A percentile compares a stretch with the other conserved stretches of the same genome.
Evolutionary conservation across 1,140 invertebrate genomes (phyloP).

Genomic region (Diuraphis noxia): DNA sequence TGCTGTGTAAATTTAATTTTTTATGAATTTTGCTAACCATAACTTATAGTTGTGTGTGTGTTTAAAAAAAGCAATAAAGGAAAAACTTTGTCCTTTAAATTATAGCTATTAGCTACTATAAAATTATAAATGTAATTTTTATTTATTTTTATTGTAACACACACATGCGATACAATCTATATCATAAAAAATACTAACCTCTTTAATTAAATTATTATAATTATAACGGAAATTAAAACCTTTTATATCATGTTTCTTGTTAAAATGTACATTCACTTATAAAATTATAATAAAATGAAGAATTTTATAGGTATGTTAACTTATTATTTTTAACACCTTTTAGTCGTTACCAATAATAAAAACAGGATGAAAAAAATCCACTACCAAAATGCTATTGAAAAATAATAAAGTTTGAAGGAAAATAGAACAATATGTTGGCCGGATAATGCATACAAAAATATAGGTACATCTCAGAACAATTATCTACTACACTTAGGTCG

Average conservation of each 20-base stretch:
- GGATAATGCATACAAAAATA: background rate
- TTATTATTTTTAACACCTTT: background rate
- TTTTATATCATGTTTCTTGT: background rate
- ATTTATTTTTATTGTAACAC: background rate
- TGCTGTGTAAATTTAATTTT: background rate
- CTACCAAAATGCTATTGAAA: background rate
- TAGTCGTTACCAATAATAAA: background rate
- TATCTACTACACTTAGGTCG: background rate
- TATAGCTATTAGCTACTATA: background rate
- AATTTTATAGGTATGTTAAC: background rate
- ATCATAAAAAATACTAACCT: background rate
- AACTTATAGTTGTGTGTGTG: background rate
- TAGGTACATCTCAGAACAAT: background rate
- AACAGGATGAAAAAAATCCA: background rate
- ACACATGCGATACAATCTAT: background rate
- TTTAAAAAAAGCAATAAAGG: background rate
- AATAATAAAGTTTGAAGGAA: background rate
- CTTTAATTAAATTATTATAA: constrained; percentile 7
- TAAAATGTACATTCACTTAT: background rate
- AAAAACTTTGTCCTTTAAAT: background rate
- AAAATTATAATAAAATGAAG: background rate
- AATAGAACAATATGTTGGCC: background rate
- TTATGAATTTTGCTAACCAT: background rate
- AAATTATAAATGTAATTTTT: background rate
- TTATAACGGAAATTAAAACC: background rate